These are phyloP conservation scores for Caenorhabditis sp. DNA, from an alignment of 2,888 invertebrate genomes.

Conservation along the genomic window DNA sequence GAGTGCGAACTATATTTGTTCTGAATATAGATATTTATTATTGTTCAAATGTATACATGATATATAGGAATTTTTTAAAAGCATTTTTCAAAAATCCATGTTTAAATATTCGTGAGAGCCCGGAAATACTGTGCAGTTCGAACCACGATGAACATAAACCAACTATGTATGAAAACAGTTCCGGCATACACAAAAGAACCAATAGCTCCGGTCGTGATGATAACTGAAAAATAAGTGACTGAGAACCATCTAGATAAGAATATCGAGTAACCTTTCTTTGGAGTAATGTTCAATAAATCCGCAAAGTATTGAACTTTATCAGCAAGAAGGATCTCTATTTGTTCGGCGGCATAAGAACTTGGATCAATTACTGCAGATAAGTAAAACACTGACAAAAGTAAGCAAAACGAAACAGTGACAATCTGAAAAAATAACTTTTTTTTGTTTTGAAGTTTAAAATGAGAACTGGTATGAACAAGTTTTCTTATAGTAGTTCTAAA, in stretches of 20 bases:
- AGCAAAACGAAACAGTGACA: slow-evolving; percentile 43
- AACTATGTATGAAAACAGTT: slow-evolving; percentile 44
- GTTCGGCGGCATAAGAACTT: slow-evolving; percentile 45
- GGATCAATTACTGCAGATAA: slow-evolving; percentile 41
- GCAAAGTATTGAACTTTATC: slow-evolving; percentile 45
- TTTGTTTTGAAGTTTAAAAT: too few relatives aligned
- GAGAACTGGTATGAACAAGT: too few relatives aligned
- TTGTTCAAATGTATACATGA: not conserved
- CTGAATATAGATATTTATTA: not conserved
- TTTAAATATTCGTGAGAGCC: slow-evolving; percentile 26
- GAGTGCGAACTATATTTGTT: slow-evolving; percentile 12
- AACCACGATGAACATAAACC: slow-evolving; percentile 55
- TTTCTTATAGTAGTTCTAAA: too few relatives aligned
- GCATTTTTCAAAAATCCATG: too few relatives aligned
- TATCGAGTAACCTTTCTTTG: slow-evolving; percentile 28
- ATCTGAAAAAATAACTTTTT: slow-evolving; percentile 31
- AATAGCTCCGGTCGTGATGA: slow-evolving; percentile 38
- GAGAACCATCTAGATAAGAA: not conserved
- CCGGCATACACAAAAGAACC: slow-evolving; percentile 42
- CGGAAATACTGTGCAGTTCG: slow-evolving; percentile 50
- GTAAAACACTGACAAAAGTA: slow-evolving; percentile 44
- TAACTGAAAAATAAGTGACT: slow-evolving; percentile 29
- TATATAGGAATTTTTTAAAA: not conserved
- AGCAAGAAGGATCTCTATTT: slow-evolving; percentile 44
- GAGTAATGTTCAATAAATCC: slow-evolving; percentile 37